A percentile compares a stretch with the other conserved stretches of the same genome.
Evolutionary conservation across 2,797 vertebrate species (phyloP).

Genomic region (Distichodus sexfasciatus): DNA sequence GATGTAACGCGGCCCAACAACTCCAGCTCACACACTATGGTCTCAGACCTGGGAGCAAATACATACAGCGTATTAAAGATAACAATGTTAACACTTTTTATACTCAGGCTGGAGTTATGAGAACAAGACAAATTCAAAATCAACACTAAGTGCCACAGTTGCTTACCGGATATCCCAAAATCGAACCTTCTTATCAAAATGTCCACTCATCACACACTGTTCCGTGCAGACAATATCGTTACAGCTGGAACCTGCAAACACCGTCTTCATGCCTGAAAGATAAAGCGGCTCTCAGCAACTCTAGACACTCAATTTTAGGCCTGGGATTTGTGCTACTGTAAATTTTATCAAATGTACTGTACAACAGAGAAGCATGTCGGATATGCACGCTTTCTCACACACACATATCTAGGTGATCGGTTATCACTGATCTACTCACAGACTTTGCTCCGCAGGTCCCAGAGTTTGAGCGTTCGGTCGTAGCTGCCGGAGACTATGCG

Average conservation of each 20-base stretch:
- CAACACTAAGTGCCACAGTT: background rate
- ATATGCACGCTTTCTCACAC: too few species aligned
- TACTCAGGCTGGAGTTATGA: too few species aligned
- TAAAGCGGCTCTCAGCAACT: background rate
- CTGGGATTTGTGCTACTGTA: background rate
- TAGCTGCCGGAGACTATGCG: constrained; percentile 96
- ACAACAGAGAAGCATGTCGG: too few species aligned
- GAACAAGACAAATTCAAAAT: too few species aligned
- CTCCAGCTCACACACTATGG: constrained; percentile 87
- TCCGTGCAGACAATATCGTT: constrained; percentile 97
- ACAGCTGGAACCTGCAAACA: constrained; percentile 97
- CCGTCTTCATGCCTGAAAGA: constrained; percentile 91
- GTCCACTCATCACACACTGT: constrained; percentile 98
- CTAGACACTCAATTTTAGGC: too few species aligned
- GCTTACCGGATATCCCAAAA: constrained; percentile 97
- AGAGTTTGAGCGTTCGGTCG: constrained; percentile 95
- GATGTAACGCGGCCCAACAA: constrained; percentile 91
- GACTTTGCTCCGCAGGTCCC: constrained; percentile 99
- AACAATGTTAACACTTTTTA: too few species aligned
- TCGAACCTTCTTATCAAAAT: constrained; percentile 97
- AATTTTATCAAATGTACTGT: too few species aligned
- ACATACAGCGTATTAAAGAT: background rate
- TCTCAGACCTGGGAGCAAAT: constrained; percentile 92
- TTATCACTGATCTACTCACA: too few species aligned
- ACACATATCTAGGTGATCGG: too few species aligned